Conservation (phyloP, 2,113 vertebrate genomes). For the Corvus moneduloides region DNA sequence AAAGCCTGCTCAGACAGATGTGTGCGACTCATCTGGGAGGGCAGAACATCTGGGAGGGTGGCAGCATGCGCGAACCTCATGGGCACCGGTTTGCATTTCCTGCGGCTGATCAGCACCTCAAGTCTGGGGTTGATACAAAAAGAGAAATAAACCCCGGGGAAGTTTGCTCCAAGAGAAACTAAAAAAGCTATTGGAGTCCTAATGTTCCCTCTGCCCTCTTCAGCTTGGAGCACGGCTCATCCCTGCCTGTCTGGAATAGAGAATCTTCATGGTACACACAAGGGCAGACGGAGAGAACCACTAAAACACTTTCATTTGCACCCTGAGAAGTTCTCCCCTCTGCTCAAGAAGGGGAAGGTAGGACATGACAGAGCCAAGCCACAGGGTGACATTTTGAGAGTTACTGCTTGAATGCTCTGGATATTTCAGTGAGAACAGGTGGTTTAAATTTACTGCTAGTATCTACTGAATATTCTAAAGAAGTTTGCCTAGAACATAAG, state of each 20-base stretch:
- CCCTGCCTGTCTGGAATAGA: not conserved
- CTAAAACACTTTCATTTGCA: not conserved
- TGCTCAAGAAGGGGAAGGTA: not conserved
- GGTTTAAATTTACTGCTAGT: not conserved
- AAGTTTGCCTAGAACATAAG: not conserved
- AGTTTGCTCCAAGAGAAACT: not conserved
- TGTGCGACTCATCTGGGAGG: not conserved
- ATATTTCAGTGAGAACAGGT: not conserved
- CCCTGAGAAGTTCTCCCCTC: not conserved
- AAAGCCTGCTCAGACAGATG: not conserved
- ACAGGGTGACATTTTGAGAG: not conserved
- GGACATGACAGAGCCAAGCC: not conserved
- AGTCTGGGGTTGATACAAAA: not conserved
- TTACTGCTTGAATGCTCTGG: not conserved
- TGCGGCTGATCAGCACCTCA: not conserved
- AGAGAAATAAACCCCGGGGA: not conserved
- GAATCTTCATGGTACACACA: too few relatives aligned
- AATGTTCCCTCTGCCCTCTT: not conserved
- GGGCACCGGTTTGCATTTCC: not conserved
- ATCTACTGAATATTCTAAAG: not conserved
- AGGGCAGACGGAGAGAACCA: not conserved
- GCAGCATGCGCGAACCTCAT: not conserved
- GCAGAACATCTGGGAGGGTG: not conserved
- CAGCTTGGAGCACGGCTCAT: not conserved
- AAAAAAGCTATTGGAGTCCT: not conserved